Base-by-base conservation (phyloP, 2,113 vertebrate genomes). In the Pelmatolapia mariae region DNA sequence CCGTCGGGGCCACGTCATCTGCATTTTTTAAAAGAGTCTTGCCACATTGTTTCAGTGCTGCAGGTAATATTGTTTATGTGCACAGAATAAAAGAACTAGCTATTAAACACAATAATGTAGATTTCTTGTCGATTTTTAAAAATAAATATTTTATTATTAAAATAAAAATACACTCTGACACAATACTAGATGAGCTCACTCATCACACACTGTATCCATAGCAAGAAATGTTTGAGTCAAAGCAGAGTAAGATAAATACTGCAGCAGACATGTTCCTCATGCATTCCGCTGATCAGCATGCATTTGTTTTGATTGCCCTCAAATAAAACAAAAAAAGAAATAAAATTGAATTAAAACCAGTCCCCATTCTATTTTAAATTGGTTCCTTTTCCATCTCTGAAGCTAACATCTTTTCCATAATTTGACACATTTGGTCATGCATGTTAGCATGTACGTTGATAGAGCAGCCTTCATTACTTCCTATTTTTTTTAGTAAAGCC, bases 391-490 rank as follows among this genome's bases (percentile, higher is more conserved):
- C 83, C 86, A 84, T 89, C 81, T 73, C 45, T 73, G 82, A 87
- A 79, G 96, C 96, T 95, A 97, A 97, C 93, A 68, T 40, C 9
- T 52, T 96, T 97, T 95, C 97, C 97, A 24, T 93, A 96, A 94
- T 96, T 96, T 89, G 97, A 94, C 8, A 52, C 8, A 52, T 52
- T 52, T 19, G 3, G 18, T 9, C 61, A 22, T 22, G 36, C 36
- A 68, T 40, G 63, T 68, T 40, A 68, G 12, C 63, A 15, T 22
- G 1, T 40, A 68, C 4, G 11, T 68, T 40, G 19, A 68, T 68
- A 22, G 36, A 9, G 19, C 63, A 68, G 3, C 36, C 7, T 68
- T 68, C 19, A 13, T 68, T 22, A 38, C 33, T 68, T 12, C 63
- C 36, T 15, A 0, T 68, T 68, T 13, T 5, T 33, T 36, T 63